Evolutionary conservation across 2,113 vertebrate genomes (phyloP), one percentile per base, ranked within the genome.

Genomic region (Paratilapia polleni): DNA sequence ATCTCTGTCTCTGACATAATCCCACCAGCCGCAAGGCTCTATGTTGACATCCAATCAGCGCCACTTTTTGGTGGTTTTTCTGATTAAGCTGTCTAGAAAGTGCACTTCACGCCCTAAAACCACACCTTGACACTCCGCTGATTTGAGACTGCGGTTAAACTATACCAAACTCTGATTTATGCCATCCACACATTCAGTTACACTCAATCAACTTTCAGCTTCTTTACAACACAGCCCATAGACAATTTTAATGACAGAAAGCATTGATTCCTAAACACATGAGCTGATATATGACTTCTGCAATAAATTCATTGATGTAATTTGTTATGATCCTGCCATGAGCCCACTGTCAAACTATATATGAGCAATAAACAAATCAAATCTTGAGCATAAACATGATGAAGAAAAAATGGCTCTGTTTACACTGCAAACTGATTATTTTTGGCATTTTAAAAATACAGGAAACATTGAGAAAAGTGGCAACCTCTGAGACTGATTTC

Each of bases 101-200:
- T 31, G 22, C 24, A 22, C 57, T 84, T 80, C 70, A 88, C 75
- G 24, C 83, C 87, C 84, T 83, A 13, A 86, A 87, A 82, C 85
- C 88, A 85, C 87, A 62, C 86, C 83, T 73, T 5, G 7, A 77
- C 78, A 87, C 17, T 12, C 26, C 1, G 38, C 38, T 79, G 79
- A 88, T 89, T 90, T 88, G 78, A 62, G 57, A 57, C 73, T 86
- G 86, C 2, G 70, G 87, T 89, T 89, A 52, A 82, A 84, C 38
- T 54, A 66, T 8, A 60, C 28, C 52, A 3, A 81, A 57, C 24
- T 75, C 31, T 77, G 61, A 90, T 83, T 88, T 79, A 83, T 54
- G 49, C 58, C 78, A 43, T 64, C 58, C 83, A 62, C 6, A 41
- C 38, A 41, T 80, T 85, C 34, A 85, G 22, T 62, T 78, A 36